Evolutionary conservation across 2,113 vertebrate species (phyloP), one percentile per base, ranked within the genome.

Genomic region (Leptocoma aspasia): DNA sequence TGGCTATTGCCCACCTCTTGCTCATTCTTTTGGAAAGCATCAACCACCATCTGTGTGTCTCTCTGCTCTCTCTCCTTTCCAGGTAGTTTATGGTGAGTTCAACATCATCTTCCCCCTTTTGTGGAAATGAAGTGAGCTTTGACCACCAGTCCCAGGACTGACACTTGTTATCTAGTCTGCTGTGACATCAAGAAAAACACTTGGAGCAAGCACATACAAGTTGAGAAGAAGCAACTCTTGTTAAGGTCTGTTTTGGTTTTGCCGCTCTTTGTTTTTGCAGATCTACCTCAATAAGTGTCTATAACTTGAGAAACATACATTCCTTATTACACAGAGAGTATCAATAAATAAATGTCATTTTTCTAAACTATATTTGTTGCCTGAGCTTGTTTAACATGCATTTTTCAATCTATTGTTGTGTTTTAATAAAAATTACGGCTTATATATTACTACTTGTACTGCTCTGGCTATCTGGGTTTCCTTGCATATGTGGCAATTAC

Each of bases 31-130:
- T 76, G 33, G 21, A 56, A 80, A 86, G 17, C 1, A 3, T 9
- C n/a, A 71, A 11, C 10, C 44, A 24, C 13, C 33, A 18, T 27
- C 20, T 23, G 1, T 27, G 6, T 39, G 15, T 37, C 26, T 35
- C 27, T 47, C 11, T 68, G 28, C 7, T 61, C 14, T 35, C 28
- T 37, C 21, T 52, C 35, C 17, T 47, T 56, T 68, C 15, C 63
- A 28, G 1, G 1, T 3, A 53, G 6, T 33, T 91, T 47, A 64
- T 21, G 3, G 2, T 1, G 5, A 49, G 10, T 24, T 91, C 35
- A 50, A 27, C 20, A n/a, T 33, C 2, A 4, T 59, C 30, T 75
- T 73, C 7, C 8, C 4, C 6, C 1, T n/a, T 66, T 45, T 45
- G 24, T 66, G 39, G 45, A 60, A 59, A 52, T 8, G 8, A 47